These are phyloP conservation scores for Paratrypauchen microcephalus DNA, from an alignment of 2,797 vertebrate species.

Conservation along the genomic window DNA sequence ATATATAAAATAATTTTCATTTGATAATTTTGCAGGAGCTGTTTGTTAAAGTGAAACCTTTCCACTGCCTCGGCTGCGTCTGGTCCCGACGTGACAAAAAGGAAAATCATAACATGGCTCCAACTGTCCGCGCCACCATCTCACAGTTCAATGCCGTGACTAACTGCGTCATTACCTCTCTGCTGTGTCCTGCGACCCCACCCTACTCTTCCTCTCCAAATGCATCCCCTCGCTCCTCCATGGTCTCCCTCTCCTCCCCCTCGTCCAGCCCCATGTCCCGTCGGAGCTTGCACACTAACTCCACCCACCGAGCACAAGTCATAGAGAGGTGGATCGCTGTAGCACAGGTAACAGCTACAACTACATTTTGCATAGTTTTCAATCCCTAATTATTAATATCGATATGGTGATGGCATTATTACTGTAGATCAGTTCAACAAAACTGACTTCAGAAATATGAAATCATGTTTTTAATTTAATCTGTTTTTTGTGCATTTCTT, in stretches of 20 bases:
- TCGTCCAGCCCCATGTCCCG: conserved; percentile 51
- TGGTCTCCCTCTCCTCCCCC: conserved; percentile 43
- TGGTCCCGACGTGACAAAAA: conserved; percentile 92
- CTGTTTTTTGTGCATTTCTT: neutral
- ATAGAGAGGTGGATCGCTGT: conserved; percentile 87
- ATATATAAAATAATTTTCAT: neutral
- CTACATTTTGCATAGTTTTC: neutral
- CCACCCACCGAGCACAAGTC: conserved; percentile 73
- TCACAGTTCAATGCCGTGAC: conserved; percentile 88
- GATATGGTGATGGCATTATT: neutral
- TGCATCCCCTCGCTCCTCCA: conserved; percentile 29
- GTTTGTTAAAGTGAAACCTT: conserved; percentile 81
- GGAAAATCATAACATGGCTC: conserved; percentile 74
- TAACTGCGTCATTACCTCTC: conserved; percentile 84
- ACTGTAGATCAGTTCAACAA: neutral
- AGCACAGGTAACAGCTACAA: conserved; percentile 76
- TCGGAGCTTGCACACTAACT: conserved; percentile 44
- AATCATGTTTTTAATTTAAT: neutral
- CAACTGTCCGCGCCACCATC: conserved; percentile 87
- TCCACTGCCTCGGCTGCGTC: conserved; percentile 88
- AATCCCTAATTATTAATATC: neutral
- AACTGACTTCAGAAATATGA: neutral
- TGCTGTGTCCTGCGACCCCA: conserved; percentile 70
- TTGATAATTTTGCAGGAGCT: conserved; percentile 73
- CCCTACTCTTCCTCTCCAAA: conserved; percentile 49